Evolutionary conservation across 2,888 invertebrate genomes (phyloP), one percentile per base, ranked within the genome.

Genomic region (Volucella zonaria): DNA sequence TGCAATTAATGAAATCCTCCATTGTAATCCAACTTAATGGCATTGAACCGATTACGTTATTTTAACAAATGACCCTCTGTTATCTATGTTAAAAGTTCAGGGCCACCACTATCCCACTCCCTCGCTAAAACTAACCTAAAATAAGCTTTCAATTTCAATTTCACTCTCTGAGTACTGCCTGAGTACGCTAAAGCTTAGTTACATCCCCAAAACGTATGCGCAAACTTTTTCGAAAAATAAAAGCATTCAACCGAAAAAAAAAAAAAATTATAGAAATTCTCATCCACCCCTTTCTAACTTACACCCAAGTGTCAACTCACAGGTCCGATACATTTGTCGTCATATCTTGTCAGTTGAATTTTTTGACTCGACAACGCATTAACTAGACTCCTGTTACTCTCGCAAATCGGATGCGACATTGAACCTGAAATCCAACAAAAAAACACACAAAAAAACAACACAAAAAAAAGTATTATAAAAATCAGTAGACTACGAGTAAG

Each of bases 71-170:
- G 74, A 75, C 68, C 58, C 62, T 70, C 68, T 68, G 52, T 79
- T 82, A 79, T 74, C 82, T 82, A 52, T 82, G 82, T 45, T 82
- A 79, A 82, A 79, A 79, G 82, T 82, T 82, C 82, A 82, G 68
- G 82, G 82, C 74, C 79, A 82, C 31, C 14, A 77, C 12, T 6
- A 6, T 31, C 31, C 14, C 4, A 56, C 18, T 40, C 23, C 62
- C 42, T 14, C 38, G 31, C 15, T n/a, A 8, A 45, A 15, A 38
- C 1, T 58, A 18, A 43, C 56, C 40, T 1, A 40, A 12, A 54
- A 18, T 14, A 14, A 64, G 68, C 59, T 82, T 79, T 70, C 18
- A 45, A 23, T 79, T 79, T 66, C 14, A 40, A 38, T 47, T 58
- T 64, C 56, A 59, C 74, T 82, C 73, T 73, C 54, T 23, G 18